Conservation (phyloP, 1,140 invertebrate species). For the Sycophaga agraensis region DNA sequence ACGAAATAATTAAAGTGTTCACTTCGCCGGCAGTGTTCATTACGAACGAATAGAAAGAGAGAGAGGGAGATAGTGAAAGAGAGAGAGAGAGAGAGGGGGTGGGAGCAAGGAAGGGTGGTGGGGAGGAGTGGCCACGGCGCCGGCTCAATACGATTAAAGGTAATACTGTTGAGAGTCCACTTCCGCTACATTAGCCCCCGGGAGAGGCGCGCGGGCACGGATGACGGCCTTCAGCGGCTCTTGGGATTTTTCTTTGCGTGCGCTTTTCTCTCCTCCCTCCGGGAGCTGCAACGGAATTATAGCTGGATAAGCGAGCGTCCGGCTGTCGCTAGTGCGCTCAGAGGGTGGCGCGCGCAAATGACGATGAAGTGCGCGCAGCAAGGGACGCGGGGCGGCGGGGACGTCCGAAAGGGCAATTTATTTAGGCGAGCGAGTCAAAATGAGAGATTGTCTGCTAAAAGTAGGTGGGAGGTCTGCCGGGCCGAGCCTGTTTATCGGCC, state of each 20-base stretch:
- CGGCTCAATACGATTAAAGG: conserved; percentile 41
- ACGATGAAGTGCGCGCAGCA: conserved; percentile 20
- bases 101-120: no score
- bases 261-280: neutral
- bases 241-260: conserved; percentile 1
- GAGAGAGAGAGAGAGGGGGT: no score
- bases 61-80: no score
- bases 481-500: no score
- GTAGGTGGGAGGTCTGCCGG: no score
- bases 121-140: neutral
- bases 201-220: neutral
- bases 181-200: conserved; percentile 41
- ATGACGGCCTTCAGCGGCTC: neutral
- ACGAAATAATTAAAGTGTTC: no score
- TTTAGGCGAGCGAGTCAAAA: no score
- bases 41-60: no score
- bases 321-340: neutral
- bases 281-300: conserved; percentile 9
- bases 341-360: conserved; percentile 26
- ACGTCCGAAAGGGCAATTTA: no score
- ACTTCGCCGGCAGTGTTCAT: no score
- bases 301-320: conserved; percentile 7
- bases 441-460: no score
- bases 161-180: conserved; percentile 46
- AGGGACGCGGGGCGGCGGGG: neutral